Conservation (phyloP, 1,140 invertebrate genomes). For the Pachypeltis micranthus region DNA sequence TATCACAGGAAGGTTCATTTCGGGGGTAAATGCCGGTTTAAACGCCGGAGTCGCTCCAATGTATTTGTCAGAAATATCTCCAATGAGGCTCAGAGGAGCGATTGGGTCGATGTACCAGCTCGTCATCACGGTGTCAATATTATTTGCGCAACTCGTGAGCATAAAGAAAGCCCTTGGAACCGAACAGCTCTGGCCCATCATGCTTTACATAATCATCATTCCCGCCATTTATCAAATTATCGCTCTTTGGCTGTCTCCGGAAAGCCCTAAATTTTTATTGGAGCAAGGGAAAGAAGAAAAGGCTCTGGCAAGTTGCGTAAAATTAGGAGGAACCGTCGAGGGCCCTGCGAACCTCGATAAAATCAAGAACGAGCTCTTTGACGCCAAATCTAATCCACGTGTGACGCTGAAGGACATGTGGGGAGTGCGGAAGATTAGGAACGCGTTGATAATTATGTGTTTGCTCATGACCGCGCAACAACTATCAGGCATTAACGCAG, state of each 20-base stretch:
- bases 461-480: slow-evolving; percentile 83
- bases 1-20: slow-evolving; percentile 38
- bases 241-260: slow-evolving; percentile 72
- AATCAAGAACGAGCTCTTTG: slow-evolving; percentile 68
- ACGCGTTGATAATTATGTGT: slow-evolving; percentile 66
- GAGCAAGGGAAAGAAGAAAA: slow-evolving; percentile 59
- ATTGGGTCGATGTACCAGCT: slow-evolving; percentile 78
- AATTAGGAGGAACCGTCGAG: slow-evolving; percentile 59
- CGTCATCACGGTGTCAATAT: slow-evolving; percentile 74
- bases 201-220: slow-evolving; percentile 58
- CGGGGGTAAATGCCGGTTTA: slow-evolving; percentile 38
- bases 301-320: slow-evolving; percentile 64
- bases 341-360: slow-evolving; percentile 58
- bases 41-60: slow-evolving; percentile 38
- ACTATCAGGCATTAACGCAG: slow-evolving; percentile 79
- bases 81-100: slow-evolving; percentile 41
- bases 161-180: slow-evolving; percentile 58
- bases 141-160: slow-evolving; percentile 70
- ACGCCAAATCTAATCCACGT: slow-evolving; percentile 55
- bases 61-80: slow-evolving; percentile 42
- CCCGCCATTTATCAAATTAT: slow-evolving; percentile 62
- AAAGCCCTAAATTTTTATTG: slow-evolving; percentile 79
- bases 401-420: slow-evolving; percentile 60
- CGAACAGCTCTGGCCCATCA: slow-evolving; percentile 46
- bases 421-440: slow-evolving; percentile 52